Conservation (phyloP, 2,888 invertebrate species). For the Drosophila subquinaria region DNA sequence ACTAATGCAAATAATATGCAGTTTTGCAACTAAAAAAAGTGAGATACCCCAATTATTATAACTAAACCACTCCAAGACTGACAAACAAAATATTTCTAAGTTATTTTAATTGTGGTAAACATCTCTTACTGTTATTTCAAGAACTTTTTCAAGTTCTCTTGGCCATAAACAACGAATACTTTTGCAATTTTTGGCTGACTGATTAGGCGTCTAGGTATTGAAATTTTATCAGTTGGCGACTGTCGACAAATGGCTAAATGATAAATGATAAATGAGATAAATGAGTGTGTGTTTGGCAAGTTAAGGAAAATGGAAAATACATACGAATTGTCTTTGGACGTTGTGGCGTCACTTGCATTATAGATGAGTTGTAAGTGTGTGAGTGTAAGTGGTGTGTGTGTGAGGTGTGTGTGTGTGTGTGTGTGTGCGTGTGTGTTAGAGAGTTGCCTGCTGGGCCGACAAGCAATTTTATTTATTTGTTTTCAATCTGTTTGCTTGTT, state of each 20-base stretch:
- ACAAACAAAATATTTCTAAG: no score
- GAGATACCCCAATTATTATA: no score
- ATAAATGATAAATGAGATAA: slow-evolving; percentile 40
- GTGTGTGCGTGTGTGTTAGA: not conserved
- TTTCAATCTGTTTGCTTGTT: slow-evolving; percentile 80
- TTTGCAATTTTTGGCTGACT: slow-evolving; percentile 19
- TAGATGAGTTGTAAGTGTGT: slow-evolving; percentile 39
- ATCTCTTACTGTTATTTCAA: no score
- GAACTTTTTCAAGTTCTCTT: not conserved
- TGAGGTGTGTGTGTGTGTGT: slow-evolving; percentile 3
- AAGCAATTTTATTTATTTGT: slow-evolving; percentile 76
- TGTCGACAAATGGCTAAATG: slow-evolving; percentile 45
- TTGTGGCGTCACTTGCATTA: slow-evolving; percentile 61
- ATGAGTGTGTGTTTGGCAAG: slow-evolving; percentile 18
- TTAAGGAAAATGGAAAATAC: slow-evolving; percentile 1
- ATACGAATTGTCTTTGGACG: slow-evolving; percentile 38
- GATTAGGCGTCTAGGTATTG: slow-evolving; percentile 41
- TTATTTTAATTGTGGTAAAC: not conserved
- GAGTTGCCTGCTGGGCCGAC: slow-evolving; percentile 57
- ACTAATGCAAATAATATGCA: no score
- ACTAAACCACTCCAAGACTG: not conserved
- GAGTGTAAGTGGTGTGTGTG: not conserved
- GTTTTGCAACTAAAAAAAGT: no score
- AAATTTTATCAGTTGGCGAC: slow-evolving; percentile 32
- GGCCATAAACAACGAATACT: not conserved